Evolutionary conservation across 2,888 invertebrate species (phyloP).

Genomic region (Crossocerus cetratus): DNA sequence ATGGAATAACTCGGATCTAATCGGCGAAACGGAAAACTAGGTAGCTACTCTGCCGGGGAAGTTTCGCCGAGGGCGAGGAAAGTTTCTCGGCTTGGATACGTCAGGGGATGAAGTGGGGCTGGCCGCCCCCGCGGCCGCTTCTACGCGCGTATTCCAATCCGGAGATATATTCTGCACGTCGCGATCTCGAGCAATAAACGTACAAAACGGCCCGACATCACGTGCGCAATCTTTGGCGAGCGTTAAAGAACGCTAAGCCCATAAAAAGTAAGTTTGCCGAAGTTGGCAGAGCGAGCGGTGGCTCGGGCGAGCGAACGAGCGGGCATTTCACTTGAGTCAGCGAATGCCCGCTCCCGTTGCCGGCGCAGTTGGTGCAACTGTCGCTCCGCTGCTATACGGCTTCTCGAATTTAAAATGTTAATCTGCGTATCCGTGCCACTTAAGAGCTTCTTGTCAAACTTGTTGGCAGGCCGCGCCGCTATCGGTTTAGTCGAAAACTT

Average conservation of each 20-base stretch:
- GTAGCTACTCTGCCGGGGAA: background rate
- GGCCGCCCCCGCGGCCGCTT: too few species aligned
- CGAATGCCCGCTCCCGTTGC: too few species aligned
- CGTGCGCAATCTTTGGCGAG: background rate
- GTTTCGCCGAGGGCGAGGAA: background rate
- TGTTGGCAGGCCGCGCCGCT: background rate
- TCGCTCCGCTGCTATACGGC: background rate
- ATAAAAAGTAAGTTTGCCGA: slow-evolving; percentile 1
- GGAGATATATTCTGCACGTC: background rate
- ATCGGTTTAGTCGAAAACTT: slow-evolving; percentile 21
- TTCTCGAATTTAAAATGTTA: slow-evolving; percentile 13
- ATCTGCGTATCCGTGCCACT: slow-evolving; percentile 9
- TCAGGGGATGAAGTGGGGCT: background rate
- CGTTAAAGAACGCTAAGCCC: background rate
- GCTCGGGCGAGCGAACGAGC: background rate
- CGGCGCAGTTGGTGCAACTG: too few species aligned
- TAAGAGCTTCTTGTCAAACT: slow-evolving; percentile 7
- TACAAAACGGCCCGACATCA: background rate
- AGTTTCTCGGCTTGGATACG: background rate
- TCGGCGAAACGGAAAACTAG: slow-evolving; percentile 19
- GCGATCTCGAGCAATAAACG: background rate
- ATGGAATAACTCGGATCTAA: slow-evolving; percentile 13
- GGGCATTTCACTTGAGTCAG: background rate
- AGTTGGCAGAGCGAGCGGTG: background rate
- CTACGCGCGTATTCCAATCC: background rate